Conservation (phyloP, 2,888 invertebrate genomes). For the Xestia c-nigrum region DNA sequence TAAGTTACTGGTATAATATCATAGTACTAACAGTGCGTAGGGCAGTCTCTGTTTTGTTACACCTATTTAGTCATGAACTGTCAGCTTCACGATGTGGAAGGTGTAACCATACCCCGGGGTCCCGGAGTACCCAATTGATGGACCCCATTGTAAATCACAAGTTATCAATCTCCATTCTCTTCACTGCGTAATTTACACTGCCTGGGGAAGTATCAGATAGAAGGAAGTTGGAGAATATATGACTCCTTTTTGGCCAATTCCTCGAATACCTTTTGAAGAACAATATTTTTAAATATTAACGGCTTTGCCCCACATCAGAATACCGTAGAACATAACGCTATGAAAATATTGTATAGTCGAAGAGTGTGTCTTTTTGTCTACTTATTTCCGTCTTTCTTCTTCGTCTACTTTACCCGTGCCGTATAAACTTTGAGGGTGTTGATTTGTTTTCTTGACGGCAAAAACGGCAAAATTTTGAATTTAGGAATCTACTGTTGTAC, state of each 20-base stretch:
- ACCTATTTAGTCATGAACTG: neutral
- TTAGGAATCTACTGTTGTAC: neutral
- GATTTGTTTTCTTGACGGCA: neutral
- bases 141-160: too few species aligned
- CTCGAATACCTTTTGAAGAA: too few species aligned
- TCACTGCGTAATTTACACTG: too few species aligned
- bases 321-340: neutral
- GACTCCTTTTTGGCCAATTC: neutral
- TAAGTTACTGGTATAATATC: neutral
- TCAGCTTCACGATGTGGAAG: too few species aligned
- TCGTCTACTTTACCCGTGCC: neutral
- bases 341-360: neutral
- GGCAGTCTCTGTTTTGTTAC: neutral
- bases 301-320: neutral
- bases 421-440: neutral
- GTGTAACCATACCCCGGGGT: too few species aligned
- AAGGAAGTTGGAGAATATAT: neutral
- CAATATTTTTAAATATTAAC: neutral
- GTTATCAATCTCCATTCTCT: too few species aligned
- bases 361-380: too few species aligned
- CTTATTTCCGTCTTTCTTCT: too few species aligned
- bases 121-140: too few species aligned
- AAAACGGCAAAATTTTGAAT: neutral
- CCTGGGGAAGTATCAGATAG: too few species aligned
- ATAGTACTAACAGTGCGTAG: neutral